Evolutionary conservation across 2,888 invertebrate species (phyloP).

Genomic region (Parnassius glacialis): DNA sequence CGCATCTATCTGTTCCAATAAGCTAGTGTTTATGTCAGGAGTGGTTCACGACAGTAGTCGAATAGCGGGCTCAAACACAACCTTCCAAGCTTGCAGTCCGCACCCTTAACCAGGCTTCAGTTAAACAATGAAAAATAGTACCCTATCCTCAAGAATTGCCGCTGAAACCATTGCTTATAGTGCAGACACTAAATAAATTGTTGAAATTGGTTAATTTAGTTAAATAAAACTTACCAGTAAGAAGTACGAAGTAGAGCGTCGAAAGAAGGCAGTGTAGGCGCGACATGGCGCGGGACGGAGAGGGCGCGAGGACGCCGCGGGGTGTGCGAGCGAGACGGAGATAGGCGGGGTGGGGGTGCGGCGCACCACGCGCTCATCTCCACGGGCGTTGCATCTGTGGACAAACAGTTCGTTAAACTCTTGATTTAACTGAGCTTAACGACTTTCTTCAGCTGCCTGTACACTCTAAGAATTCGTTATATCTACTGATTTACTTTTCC

Average conservation of each 20-base stretch:
- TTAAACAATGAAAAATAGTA: neutral
- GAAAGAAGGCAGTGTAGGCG: slow-evolving; percentile 31
- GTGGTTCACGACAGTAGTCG: neutral
- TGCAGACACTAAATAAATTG: no score
- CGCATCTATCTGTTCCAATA: neutral
- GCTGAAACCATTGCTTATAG: neutral
- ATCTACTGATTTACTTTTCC: no score
- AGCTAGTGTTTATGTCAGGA: neutral
- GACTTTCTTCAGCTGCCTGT: no score
- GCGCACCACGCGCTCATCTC: slow-evolving; percentile 22
- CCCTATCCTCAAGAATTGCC: neutral
- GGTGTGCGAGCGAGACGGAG: slow-evolving; percentile 32
- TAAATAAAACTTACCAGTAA: slow-evolving; percentile 33
- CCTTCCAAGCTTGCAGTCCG: neutral
- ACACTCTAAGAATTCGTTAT: no score
- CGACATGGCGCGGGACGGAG: slow-evolving; percentile 35
- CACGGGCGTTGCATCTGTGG: slow-evolving; percentile 22
- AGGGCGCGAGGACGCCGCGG: slow-evolving; percentile 34
- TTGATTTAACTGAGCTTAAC: no score
- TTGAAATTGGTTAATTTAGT: no score
- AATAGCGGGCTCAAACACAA: no score
- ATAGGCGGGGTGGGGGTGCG: slow-evolving; percentile 21
- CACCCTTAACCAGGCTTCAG: neutral
- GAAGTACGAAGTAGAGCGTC: slow-evolving; percentile 34
- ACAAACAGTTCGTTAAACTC: neutral